A percentile compares a stretch with the other conserved stretches of the same genome.
Evolutionary conservation across 2,888 invertebrate species (phyloP).

Genomic region (Apodemia hepburni): DNA sequence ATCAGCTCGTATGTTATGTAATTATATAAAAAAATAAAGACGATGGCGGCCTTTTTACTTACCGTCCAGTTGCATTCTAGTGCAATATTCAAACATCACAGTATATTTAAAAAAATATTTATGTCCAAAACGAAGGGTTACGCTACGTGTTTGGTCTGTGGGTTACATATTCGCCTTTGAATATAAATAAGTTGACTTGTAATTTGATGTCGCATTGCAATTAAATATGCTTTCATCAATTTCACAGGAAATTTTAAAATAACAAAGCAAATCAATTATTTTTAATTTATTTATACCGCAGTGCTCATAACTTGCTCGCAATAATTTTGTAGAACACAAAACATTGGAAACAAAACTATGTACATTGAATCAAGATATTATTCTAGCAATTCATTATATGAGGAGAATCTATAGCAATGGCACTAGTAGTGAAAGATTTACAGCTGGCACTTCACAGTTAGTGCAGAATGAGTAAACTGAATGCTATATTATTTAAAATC

Average conservation of each 20-base stretch:
- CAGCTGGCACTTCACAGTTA: constrained; percentile 7
- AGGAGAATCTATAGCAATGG: constrained; percentile 43
- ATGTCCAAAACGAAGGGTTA: too few relatives aligned
- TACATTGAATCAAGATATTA: constrained; percentile 46
- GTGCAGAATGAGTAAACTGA: constrained; percentile 11
- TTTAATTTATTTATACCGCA: constrained; percentile 65
- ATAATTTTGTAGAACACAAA: constrained; percentile 57
- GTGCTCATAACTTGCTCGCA: constrained; percentile 64
- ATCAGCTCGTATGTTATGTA: too few relatives aligned
- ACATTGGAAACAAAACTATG: constrained; percentile 54
- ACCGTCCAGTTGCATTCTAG: too few relatives aligned
- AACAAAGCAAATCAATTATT: constrained; percentile 41
- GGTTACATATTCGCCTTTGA: too few relatives aligned
- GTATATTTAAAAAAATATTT: too few relatives aligned
- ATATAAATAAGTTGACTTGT: too few relatives aligned
- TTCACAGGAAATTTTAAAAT: constrained; percentile 35
- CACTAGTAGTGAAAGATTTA: constrained; percentile 40
- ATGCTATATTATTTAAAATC: constrained; percentile 5
- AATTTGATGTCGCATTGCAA: too few relatives aligned
- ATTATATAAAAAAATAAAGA: too few relatives aligned
- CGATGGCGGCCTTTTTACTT: too few relatives aligned
- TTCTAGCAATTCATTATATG: constrained; percentile 33
- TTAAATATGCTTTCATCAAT: too few relatives aligned
- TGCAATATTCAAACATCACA: too few relatives aligned
- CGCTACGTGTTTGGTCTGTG: too few relatives aligned